Evolutionary conservation across 2,797 vertebrate species (phyloP), one percentile per base, ranked within the genome.

Genomic region (Siniperca scherzeri): DNA sequence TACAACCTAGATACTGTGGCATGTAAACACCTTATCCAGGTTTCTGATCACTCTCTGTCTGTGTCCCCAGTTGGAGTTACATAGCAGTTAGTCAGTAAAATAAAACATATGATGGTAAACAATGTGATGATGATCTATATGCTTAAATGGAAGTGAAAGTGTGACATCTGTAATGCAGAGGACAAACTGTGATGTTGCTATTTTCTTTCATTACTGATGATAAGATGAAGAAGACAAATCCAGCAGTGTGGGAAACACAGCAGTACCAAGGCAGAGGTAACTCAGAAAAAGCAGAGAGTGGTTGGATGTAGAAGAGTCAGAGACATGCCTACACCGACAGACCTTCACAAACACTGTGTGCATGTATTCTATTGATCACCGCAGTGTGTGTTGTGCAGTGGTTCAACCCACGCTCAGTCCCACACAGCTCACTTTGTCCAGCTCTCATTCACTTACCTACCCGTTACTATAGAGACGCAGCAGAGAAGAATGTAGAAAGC

Each of bases 391-490:
- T 60, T 87, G 88, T 85, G 87, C 89, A 86, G 86, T 70, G 76
- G 78, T 83, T 82, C 83, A 87, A 71, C 90, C 91, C 90, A 93
- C 90, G 74, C 88, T 81, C 80, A 67, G 82, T 85, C 76, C 77
- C 79, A 78, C 83, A 90, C 77, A 77, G 88, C 86, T 86, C 87
- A 84, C 80, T 88, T 66, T 91, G 90, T 92, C 83, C 84, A 74
- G 87, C 89, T 91, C 90, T 89, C 90, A 87, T 93, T 93, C 88
- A 94, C 90, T 89, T 81, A 93, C 91, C 89, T 89, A 87, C 78
- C 80, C 38, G 95, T 96, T 95, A 91, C 96, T 94, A 96, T 96
- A 93, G 95, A 89, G 92, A 96, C 94, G 44, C 78, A 46, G 90
- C 21, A 22, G 87, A 78, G 82, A 91, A 88, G 90, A 94, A 93